A percentile compares a stretch with the other conserved stretches of the same genome.
Conservation (phyloP, 2,797 vertebrate genomes). For the Rhodeus uyekii region DNA sequence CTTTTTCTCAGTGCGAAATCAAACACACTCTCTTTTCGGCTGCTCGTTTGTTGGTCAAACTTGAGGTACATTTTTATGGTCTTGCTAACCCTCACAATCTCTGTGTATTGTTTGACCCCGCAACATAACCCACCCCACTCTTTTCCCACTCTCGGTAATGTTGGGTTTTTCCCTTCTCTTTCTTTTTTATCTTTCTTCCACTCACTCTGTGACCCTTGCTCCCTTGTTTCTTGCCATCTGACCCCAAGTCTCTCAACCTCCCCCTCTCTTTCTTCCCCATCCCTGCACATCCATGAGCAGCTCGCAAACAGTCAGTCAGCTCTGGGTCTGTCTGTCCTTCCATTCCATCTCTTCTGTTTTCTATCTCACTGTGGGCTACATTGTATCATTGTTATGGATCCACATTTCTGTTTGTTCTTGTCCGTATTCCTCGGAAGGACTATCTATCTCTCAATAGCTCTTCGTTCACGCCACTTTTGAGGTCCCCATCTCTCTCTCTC, state of each 20-base stretch:
- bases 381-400: conserved; percentile 54
- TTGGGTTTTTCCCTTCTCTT: conserved; percentile 75
- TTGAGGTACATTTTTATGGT: conserved; percentile 60
- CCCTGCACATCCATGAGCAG: conserved; percentile 67
- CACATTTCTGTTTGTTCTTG: conserved; percentile 54
- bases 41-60: conserved; percentile 53
- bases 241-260: conserved; percentile 68
- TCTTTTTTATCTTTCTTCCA: conserved; percentile 74
- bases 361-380: conserved; percentile 53
- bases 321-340: conserved; percentile 37
- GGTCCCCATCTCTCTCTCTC: conserved; percentile 23
- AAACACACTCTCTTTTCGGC: conserved; percentile 30
- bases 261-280: conserved; percentile 67
- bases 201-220: conserved; percentile 81
- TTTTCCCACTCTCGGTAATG: conserved; percentile 73
- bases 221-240: conserved; percentile 81
- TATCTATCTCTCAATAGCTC: conserved; percentile 24
- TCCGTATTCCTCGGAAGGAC: conserved; percentile 53
- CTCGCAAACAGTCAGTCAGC: conserved; percentile 65
- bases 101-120: conserved; percentile 61
- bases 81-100: conserved; percentile 67
- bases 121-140: conserved; percentile 63
- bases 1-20: background rate
- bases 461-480: conserved; percentile 30
- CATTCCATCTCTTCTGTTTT: conserved; percentile 39